phyloP scores from a whole-genome alignment of 1,140 invertebrate genomes.

The Semibalanus balanoides region DNA sequence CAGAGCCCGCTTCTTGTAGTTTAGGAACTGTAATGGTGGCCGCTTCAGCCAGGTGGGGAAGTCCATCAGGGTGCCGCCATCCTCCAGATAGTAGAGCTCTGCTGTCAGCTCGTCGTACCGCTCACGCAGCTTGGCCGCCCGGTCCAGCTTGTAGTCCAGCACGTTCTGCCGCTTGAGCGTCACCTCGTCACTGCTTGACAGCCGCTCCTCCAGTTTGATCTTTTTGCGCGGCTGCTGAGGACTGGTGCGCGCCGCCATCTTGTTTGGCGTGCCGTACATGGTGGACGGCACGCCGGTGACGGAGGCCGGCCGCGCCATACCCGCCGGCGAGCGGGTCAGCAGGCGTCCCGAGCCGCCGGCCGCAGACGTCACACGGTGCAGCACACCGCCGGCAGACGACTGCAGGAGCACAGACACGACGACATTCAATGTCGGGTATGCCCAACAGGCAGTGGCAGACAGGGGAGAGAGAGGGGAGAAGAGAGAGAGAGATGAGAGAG shows the following conservation, averaged over 20 bases:
- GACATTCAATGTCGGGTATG: no score
- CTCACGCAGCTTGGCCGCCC: slow-evolving; percentile 21
- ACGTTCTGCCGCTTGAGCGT: neutral
- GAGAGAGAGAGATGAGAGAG: no score
- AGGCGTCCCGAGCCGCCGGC: neutral
- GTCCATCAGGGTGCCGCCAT: slow-evolving; percentile 73
- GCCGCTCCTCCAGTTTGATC: neutral
- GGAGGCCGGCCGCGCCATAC: neutral
- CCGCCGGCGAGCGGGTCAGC: neutral
- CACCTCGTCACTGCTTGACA: neutral
- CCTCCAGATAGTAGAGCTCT: slow-evolving; percentile 70
- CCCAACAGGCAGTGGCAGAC: no score
- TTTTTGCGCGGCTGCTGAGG: neutral
- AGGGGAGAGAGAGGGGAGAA: neutral
- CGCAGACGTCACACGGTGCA: neutral
- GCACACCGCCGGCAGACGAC: neutral
- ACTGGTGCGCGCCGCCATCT: neutral
- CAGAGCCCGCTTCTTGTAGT: slow-evolving; percentile 56
- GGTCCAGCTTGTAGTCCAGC: neutral
- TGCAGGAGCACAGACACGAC: neutral
- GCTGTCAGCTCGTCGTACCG: slow-evolving; percentile 61
- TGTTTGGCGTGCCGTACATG: neutral
- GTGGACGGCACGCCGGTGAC: neutral
- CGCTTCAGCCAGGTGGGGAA: slow-evolving; percentile 64
- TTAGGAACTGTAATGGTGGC: slow-evolving; percentile 51